Evolutionary conservation across 2,113 vertebrate species (phyloP).

Genomic region (Butastur rufipennis): DNA sequence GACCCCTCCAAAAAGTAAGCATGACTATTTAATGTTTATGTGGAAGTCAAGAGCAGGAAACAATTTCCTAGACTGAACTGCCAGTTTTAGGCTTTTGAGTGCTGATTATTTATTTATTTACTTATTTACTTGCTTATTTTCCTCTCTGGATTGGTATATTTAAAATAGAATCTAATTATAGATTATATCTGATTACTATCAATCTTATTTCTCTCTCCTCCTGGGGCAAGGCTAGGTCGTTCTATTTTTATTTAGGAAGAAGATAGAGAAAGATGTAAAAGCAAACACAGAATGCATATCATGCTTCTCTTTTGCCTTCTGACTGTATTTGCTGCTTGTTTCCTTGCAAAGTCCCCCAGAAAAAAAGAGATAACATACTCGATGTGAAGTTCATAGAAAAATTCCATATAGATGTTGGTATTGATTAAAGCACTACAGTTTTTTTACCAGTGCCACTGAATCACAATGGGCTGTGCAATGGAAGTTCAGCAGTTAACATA

Average conservation of each 20-base stretch:
- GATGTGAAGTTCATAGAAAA: not conserved
- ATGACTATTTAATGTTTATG: fast-evolving
- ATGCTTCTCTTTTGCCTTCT: not conserved
- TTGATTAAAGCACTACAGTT: not conserved
- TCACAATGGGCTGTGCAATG: not conserved
- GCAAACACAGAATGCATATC: not conserved
- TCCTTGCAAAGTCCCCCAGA: not conserved
- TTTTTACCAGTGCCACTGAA: not conserved
- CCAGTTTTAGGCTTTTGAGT: not conserved
- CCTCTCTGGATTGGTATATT: not conserved
- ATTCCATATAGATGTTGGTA: not conserved
- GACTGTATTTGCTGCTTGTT: not conserved
- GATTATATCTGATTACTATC: not conserved
- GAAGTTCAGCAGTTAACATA: not conserved
- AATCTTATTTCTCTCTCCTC: not conserved
- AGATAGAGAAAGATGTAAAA: not conserved
- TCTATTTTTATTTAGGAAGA: not conserved
- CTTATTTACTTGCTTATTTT: not conserved
- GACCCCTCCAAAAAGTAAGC: not conserved
- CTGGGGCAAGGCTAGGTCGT: not conserved
- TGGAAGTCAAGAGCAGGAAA: not conserved
- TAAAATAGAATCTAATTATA: not conserved
- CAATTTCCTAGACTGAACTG: not conserved
- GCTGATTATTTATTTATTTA: not conserved
- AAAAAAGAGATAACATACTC: not conserved